These are phyloP conservation scores for Synergus laeviventris DNA, from an alignment of 2,888 invertebrate genomes.

Conservation along the genomic window DNA sequence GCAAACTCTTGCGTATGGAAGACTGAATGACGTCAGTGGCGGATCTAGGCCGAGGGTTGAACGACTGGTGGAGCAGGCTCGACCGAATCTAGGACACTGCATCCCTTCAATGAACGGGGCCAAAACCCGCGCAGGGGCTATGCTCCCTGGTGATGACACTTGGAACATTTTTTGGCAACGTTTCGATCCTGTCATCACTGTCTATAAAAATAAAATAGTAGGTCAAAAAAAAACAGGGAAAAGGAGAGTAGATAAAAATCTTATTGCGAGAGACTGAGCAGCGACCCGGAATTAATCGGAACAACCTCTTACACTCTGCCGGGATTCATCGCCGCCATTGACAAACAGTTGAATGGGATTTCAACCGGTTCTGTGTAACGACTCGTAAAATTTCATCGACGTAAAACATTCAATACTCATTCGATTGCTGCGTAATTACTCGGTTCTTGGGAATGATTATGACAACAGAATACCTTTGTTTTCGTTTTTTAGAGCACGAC, in stretches of 20 bases:
- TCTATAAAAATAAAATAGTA: not conserved
- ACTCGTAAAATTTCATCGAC: not conserved
- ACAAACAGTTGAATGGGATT: constrained; percentile 15
- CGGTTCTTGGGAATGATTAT: not conserved
- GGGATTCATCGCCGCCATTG: not conserved
- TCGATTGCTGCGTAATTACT: not conserved
- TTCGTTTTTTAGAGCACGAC: not conserved
- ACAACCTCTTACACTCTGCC: not conserved
- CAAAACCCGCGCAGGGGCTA: constrained; percentile 53
- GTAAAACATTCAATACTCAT: not conserved
- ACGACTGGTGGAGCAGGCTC: constrained; percentile 72
- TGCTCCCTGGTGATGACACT: constrained; percentile 42
- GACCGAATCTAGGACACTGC: constrained; percentile 68
- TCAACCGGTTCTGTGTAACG: not conserved
- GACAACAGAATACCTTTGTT: not conserved
- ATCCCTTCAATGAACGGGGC: constrained; percentile 61
- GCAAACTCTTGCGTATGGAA: constrained; percentile 48
- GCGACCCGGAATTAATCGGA: constrained; percentile 7
- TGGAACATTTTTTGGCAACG: constrained; percentile 10
- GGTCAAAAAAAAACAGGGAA: not conserved
- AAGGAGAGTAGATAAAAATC: not conserved
- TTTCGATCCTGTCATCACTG: not conserved
- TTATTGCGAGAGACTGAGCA: constrained; percentile 22
- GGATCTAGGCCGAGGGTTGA: constrained; percentile 74
- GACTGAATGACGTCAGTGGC: constrained; percentile 68